Evolutionary conservation across 2,113 vertebrate species (phyloP).

Genomic region (Tyrannus savana): DNA sequence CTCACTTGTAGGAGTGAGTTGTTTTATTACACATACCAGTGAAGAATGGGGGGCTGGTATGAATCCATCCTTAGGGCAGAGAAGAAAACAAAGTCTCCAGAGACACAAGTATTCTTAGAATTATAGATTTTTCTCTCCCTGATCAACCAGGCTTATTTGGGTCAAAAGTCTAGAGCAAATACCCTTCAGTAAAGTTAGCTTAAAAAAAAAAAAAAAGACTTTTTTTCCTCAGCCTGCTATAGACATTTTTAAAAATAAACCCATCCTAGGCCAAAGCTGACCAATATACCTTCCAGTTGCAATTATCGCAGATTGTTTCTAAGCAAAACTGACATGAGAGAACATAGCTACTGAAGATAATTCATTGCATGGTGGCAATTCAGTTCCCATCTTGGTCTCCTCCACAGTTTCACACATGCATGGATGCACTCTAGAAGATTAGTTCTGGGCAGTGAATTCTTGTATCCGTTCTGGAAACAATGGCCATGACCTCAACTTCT

Average conservation of each 20-base stretch:
- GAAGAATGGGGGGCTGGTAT: background rate
- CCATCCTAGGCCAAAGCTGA: background rate
- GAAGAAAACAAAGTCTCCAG: background rate
- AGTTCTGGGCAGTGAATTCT: slow-evolving; percentile 48
- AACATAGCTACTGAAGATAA: background rate
- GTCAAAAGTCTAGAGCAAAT: background rate
- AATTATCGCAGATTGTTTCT: background rate
- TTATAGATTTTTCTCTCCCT: background rate
- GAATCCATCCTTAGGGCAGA: background rate
- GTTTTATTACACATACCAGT: background rate
- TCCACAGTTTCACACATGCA: slow-evolving; percentile 43
- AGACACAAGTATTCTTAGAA: background rate
- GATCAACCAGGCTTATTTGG: background rate
- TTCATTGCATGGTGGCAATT: slow-evolving; percentile 4
- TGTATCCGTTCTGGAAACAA: background rate
- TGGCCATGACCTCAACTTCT: slow-evolving; percentile 2
- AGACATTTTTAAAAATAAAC: background rate
- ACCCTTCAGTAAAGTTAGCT: background rate
- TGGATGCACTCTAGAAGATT: slow-evolving; percentile 38
- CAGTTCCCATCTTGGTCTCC: slow-evolving; percentile 28
- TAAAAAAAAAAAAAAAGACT: background rate
- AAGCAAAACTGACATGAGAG: background rate
- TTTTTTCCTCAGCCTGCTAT: background rate
- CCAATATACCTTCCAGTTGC: background rate
- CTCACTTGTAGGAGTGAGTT: background rate